Conservation (phyloP, 2,888 invertebrate genomes). For the Beris chalybata region DNA sequence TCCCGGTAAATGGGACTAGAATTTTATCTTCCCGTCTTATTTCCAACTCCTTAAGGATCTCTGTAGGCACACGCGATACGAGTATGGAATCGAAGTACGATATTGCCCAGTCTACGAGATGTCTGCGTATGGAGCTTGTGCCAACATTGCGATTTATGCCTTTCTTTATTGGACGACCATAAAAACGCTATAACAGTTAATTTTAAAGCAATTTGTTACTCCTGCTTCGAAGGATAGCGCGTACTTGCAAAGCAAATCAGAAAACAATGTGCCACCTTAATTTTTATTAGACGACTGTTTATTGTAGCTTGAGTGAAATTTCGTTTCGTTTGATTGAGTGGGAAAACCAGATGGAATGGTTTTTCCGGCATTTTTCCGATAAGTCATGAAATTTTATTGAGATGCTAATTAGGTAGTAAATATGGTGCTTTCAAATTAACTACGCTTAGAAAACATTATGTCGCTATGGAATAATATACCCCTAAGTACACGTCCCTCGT, state of each 20-base stretch:
- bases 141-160: constrained; percentile 35
- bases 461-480: too few species aligned
- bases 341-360: constrained; percentile 5
- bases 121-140: background rate
- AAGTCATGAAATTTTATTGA: too few species aligned
- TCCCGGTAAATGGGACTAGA: too few species aligned
- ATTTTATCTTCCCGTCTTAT: too few species aligned
- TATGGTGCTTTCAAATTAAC: too few species aligned
- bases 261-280: constrained; percentile 21
- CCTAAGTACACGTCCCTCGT: too few species aligned
- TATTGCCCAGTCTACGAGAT: background rate
- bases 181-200: constrained; percentile 41
- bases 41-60: too few species aligned
- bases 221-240: constrained; percentile 8
- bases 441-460: too few species aligned
- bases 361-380: too few species aligned
- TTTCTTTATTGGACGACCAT: constrained; percentile 38
- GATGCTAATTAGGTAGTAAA: too few species aligned
- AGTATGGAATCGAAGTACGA: too few species aligned
- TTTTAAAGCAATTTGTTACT: constrained; percentile 40
- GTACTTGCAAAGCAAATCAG: constrained; percentile 10
- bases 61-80: too few species aligned
- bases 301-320: constrained; percentile 8
- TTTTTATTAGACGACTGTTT: constrained; percentile 21
- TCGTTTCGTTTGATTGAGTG: constrained; percentile 2